Conservation (phyloP, 2,797 vertebrate species). For the Phataginus tricuspis region DNA sequence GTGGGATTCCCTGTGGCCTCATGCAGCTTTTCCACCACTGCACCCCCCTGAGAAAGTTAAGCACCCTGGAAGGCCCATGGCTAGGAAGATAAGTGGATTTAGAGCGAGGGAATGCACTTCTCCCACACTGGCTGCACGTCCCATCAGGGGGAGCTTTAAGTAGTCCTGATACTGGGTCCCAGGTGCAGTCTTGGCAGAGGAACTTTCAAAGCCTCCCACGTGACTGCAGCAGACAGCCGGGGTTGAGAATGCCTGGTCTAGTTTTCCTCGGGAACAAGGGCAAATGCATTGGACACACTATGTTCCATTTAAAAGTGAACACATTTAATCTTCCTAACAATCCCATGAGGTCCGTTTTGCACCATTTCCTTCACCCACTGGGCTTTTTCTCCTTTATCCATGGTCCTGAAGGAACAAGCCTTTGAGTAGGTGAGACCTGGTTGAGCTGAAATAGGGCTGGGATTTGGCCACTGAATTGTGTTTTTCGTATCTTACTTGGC, state of each 20-base stretch:
- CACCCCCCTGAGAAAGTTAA: background rate
- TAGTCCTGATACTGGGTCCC: background rate
- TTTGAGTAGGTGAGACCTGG: background rate
- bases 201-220: background rate
- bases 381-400: background rate
- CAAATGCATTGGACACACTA: background rate
- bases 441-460: background rate
- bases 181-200: background rate
- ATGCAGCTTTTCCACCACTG: background rate
- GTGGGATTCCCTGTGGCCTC: background rate
- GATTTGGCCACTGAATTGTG: background rate
- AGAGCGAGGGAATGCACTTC: background rate
- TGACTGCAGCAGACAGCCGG: background rate
- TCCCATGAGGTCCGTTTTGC: background rate
- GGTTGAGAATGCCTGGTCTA: too few species aligned
- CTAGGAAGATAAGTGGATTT: too few species aligned
- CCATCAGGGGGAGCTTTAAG: too few species aligned
- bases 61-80: background rate
- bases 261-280: background rate
- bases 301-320: too few species aligned
- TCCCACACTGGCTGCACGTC: background rate
- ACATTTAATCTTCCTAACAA: background rate
- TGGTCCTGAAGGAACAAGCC: background rate
- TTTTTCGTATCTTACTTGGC: background rate
- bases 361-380: background rate